A percentile compares a stretch with the other conserved stretches of the same genome.
These are phyloP conservation scores for Heteronetta atricapilla DNA, from an alignment of 2,113 vertebrate genomes.

Conservation along the genomic window DNA sequence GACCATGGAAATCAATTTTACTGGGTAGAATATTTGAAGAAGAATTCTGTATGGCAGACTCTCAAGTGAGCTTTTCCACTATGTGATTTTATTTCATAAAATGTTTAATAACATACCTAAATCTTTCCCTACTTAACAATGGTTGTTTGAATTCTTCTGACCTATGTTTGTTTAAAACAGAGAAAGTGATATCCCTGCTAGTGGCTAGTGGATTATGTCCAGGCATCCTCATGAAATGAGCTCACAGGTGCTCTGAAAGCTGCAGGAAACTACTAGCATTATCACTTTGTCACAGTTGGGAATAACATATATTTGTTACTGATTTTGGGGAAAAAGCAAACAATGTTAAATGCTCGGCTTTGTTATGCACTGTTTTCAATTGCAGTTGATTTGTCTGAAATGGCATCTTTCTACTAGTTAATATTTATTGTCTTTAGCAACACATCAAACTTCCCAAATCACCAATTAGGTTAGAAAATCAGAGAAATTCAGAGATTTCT, in stretches of 20 bases:
- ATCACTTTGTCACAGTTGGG: background rate
- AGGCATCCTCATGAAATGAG: background rate
- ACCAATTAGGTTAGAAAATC: background rate
- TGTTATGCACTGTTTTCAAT: background rate
- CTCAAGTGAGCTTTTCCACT: background rate
- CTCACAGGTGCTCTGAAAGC: background rate
- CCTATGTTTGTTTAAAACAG: background rate
- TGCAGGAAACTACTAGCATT: background rate
- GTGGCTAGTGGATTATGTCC: background rate
- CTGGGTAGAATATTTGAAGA: background rate
- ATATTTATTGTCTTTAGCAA: background rate
- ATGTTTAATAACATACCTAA: background rate
- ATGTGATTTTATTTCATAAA: background rate
- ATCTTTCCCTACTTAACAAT: background rate
- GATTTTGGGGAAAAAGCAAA: background rate
- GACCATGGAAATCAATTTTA: background rate
- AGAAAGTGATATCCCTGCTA: background rate
- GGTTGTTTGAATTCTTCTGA: background rate
- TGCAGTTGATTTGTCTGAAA: background rate
- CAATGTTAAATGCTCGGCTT: background rate
- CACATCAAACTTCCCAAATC: background rate
- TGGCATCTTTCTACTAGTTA: background rate
- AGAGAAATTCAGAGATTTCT: background rate
- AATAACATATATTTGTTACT: background rate
- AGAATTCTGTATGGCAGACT: background rate